phyloP scores from a whole-genome alignment of 2,888 invertebrate genomes.

The Parthenolecanium corni region DNA sequence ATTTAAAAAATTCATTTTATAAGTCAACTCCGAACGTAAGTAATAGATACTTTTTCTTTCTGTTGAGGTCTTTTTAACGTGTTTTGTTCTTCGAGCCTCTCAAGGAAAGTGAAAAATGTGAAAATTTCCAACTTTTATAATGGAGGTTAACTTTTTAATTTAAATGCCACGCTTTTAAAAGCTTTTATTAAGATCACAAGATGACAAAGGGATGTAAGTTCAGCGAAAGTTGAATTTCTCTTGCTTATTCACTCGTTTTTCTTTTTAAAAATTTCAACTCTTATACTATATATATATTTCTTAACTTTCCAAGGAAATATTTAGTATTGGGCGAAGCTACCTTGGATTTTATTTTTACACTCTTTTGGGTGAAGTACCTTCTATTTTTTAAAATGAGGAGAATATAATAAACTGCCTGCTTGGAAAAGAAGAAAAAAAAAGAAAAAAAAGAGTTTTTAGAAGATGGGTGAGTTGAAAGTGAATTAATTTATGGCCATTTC shows the following conservation, averaged over 20 bases:
- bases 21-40: no score
- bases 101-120: background rate
- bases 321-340: background rate
- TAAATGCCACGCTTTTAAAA: conserved; percentile 20
- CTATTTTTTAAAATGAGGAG: no score
- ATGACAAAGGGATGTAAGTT: conserved; percentile 8
- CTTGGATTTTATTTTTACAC: background rate
- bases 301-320: background rate
- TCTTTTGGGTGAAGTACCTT: background rate
- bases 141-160: conserved; percentile 16
- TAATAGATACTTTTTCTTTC: background rate
- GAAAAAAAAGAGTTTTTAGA: no score
- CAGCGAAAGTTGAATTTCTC: conserved; percentile 1
- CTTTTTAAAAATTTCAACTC: background rate
- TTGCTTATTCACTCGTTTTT: background rate
- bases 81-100: conserved; percentile 7
- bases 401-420: no score
- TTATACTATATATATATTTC: conserved; percentile 17
- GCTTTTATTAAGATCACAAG: conserved; percentile 18
- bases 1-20: no score
- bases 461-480: no score
- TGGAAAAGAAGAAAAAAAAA: no score
- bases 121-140: conserved; percentile 16
- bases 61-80: background rate
- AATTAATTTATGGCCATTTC: no score